Evolutionary conservation across 2,888 invertebrate genomes (phyloP), one percentile per base, ranked within the genome.

Genomic region (Hyles lineata): DNA sequence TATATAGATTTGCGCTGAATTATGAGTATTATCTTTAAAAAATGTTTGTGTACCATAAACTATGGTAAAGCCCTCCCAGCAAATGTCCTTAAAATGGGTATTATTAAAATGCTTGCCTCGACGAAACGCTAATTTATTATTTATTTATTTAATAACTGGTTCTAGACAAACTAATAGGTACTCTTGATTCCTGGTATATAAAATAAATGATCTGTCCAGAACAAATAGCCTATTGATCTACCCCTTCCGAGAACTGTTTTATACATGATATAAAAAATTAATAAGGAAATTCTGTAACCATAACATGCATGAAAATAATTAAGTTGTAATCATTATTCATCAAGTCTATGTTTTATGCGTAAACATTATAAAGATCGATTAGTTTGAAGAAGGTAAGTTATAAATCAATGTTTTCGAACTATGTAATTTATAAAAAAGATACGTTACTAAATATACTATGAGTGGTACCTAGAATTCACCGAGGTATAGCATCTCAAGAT

Each of bases 331-430:
- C 29, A 35, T 63, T 21, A 63, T 63, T 63, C 9, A 63, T 21
- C n/a, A 43, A 21, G 43, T 63, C 32, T 21, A 11, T 63, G 5
- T 15, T 63, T 21, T n/a, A 35, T 11, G 21, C n/a, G 35, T 43
- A 43, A 63, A 43, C 6, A 25, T 60, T 43, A 63, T 43, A 21
- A 43, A 21, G 43, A 63, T 63, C 43, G n/a, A 63, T 63, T 35
- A 32, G 43, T 21, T 21, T 63, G 43, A 21, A 11, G 1, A 63
- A 4, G 9, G 43, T 43, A 63, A 55, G 6, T n/a, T n/a, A 7
- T n/a, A 17, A 7, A n/a, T 17, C 8, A 8, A 19, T 7, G n/a
- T 55, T 55, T 5, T 55, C 19, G 52, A 1, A 43, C 52, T 4
- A n/a, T 15, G 43, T 43, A 25, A 21, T 32, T 32, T 62, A 62